Evolutionary conservation across 2,888 invertebrate species (phyloP), one percentile per base, ranked within the genome.

Genomic region (Epirrhoe tristata): DNA sequence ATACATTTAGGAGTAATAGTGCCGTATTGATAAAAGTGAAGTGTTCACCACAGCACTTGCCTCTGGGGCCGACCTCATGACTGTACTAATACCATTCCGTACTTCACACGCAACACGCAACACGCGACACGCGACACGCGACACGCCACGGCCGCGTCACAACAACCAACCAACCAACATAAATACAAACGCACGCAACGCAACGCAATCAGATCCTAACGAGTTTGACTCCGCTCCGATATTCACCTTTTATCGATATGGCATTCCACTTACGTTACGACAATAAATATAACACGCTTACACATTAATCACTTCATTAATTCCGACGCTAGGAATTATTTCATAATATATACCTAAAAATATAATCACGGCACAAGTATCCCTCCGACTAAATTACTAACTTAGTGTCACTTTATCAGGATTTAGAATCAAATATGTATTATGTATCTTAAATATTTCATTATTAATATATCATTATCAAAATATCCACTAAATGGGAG

Each of bases 311-410:
- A 93, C 93, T 92, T 93, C 89, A 89, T 93, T 92, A 91, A 93
- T 93, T 93, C 93, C 93, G 93, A 93, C 93, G 93, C 93, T 93
- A 93, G 93, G 93, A 93, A 93, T 93, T 93, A 93, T 91, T 88
- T 91, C 87, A 91, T 92, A 93, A 93, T 93, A 93, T 93, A 93
- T 93, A 93, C 93, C 93, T 93, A 93, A 93, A 93, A 93, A 93
- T 93, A 93, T 93, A 93, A 93, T 93, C 93, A 93, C 93, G 93
- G 93, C 93, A 93, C 93, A 93, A 93, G 93, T 93, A 93, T 93
- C 93, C 93, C 93, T 93, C 93, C 93, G 93, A 93, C 93, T 93
- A 93, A 92, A 91, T 91, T 91, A 93, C 93, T 92, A 91, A 93
- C 88, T 88, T 93, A 93, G 93, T 93, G 93, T 93, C 92, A 92